phyloP scores from a whole-genome alignment of 1,140 invertebrate species.

The Papilio glaucus region DNA sequence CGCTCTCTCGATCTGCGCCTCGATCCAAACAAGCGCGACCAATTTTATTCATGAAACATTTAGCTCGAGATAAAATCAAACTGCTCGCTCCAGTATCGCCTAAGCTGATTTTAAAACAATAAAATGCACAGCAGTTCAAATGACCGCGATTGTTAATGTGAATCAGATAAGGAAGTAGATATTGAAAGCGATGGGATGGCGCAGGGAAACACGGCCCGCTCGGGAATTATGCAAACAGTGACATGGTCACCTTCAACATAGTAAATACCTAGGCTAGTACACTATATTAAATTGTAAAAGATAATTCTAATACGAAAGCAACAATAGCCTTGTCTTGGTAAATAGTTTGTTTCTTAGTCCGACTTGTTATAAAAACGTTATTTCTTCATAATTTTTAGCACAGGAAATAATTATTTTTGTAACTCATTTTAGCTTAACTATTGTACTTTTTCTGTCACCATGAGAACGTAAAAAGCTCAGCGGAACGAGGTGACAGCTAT shows the following conservation, averaged over 20 bases:
- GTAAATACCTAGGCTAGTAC: neutral
- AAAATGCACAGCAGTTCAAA: conserved; percentile 69
- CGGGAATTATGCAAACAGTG: conserved; percentile 55
- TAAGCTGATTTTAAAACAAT: conserved; percentile 75
- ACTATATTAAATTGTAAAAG: neutral
- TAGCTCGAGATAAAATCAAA: conserved; percentile 74
- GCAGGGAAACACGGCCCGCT: conserved; percentile 52
- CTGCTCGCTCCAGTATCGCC: conserved; percentile 58
- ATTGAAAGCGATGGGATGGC: conserved; percentile 61
- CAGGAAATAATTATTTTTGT: too few relatives aligned
- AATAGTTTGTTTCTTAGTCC: neutral
- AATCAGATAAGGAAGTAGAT: conserved; percentile 75
- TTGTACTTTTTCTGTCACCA: too few relatives aligned
- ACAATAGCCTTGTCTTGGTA: neutral
- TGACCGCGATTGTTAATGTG: conserved; percentile 72
- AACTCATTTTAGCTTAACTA: too few relatives aligned
- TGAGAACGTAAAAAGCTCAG: too few relatives aligned
- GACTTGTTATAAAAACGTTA: neutral
- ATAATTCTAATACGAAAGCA: conserved; percentile 13
- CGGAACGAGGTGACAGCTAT: too few relatives aligned
- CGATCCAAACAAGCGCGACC: conserved; percentile 72
- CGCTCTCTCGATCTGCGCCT: conserved; percentile 55
- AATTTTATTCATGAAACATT: conserved; percentile 81
- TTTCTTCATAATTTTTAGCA: too few relatives aligned
- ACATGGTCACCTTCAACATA: conserved; percentile 42